phyloP scores from a whole-genome alignment of 2,113 vertebrate species.

The Burhinus bistriatus region DNA sequence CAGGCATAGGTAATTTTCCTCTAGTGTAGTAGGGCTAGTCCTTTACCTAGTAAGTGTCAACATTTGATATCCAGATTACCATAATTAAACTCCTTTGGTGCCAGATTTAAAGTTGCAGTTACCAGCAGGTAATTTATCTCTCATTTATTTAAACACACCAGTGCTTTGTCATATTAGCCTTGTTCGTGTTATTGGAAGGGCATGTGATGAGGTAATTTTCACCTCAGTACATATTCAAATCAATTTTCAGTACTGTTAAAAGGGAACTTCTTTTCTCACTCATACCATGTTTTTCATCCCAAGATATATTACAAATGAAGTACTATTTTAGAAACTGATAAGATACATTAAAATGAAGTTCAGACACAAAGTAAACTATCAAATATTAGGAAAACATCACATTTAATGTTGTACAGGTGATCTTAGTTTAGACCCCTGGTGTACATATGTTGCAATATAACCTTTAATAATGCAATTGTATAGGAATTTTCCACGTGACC shows the following conservation, averaged over 20 bases:
- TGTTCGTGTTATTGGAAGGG: background rate
- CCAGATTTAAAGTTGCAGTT: background rate
- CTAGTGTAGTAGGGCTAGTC: background rate
- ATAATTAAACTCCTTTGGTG: background rate
- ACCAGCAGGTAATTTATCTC: background rate
- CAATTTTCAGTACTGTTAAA: background rate
- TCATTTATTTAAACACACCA: background rate
- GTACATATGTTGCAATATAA: background rate
- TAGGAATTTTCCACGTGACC: background rate
- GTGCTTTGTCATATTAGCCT: background rate
- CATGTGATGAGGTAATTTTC: slow-evolving; percentile 1
- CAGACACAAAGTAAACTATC: background rate
- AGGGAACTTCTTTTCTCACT: background rate
- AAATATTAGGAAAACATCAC: background rate
- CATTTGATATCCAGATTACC: background rate
- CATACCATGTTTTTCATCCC: background rate
- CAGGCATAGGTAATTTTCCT: background rate
- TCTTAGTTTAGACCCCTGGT: background rate
- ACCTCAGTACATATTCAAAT: background rate
- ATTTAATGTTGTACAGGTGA: background rate
- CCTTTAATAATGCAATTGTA: background rate
- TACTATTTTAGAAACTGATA: background rate
- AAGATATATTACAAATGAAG: background rate
- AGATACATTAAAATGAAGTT: background rate
- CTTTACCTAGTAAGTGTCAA: background rate